Base-by-base conservation (phyloP, 2,113 vertebrate species). In the Misgurnus mizolepis region DNA sequence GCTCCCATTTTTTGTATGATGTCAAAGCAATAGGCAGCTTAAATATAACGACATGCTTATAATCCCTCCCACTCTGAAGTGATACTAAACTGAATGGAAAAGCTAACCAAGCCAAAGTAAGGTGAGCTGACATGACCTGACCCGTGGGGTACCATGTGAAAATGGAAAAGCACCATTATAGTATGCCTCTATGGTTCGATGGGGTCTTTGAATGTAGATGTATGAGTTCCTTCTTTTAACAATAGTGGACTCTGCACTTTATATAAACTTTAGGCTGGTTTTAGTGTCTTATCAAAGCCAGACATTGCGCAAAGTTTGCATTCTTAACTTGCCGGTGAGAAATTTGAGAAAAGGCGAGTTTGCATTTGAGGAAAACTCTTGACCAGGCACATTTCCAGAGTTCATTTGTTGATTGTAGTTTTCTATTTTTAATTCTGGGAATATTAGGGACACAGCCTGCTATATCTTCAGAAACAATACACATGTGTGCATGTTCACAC, bases 381-480 rank as follows among this genome's bases (percentile, higher is more conserved):
- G n/a, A 10, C 40, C n/a, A 60, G 55, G 71, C 55, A 45, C 10
- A 22, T 73, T 75, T 75, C 56, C 43, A 62, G n/a, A 15, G 3
- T 53, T 11, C 53, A 15, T 34, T 70, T 70, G 45, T 70, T 43
- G 8, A 11, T 60, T 61, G 58, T 41, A 41, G 5, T 43, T 60
- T 22, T 73, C 11, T 27, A 4, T 73, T 22, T n/a, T 22, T 22
- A 55, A 41, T 73, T 5, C 39, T 43, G 34, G 56, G 34, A 58
- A 41, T 55, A 60, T 58, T 15, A 45, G 55, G 60, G 40, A 73
- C 55, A 18, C 53, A 73, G 14, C 17, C n/a, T 60, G 17, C 17
- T 58, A 5, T 43, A 45, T 73, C 11, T 15, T n/a, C 55, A 58
- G 17, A 58, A 58, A 58, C 55, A 58, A 8, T 60, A 60, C 40